Evolutionary conservation across 2,797 vertebrate species (phyloP).

Genomic region (Chromis chromis): DNA sequence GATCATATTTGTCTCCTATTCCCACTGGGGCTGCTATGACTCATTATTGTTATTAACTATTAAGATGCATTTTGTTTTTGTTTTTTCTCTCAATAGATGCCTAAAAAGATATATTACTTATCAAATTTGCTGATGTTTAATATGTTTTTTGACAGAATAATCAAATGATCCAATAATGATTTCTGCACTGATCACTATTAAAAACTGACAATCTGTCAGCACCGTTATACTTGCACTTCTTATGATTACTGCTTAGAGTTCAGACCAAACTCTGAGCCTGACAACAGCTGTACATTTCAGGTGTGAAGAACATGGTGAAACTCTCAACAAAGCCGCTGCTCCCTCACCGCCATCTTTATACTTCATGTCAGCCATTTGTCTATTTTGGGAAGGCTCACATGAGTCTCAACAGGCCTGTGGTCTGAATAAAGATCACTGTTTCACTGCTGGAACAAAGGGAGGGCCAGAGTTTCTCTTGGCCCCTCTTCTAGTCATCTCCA

Average conservation of each 20-base stretch:
- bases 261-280: neutral
- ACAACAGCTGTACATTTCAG: constrained; percentile 15
- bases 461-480: constrained; percentile 70
- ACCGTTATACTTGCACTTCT: neutral
- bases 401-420: constrained; percentile 78
- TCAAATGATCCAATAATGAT: neutral
- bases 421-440: constrained; percentile 83
- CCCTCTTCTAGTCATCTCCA: constrained; percentile 77
- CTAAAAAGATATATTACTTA: neutral
- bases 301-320: constrained; percentile 16
- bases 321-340: constrained; percentile 37
- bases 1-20: constrained; percentile 28
- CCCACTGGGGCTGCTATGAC: neutral
- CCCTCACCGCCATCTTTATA: constrained; percentile 66
- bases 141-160: neutral
- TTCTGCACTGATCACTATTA: neutral
- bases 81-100: neutral
- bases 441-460: constrained; percentile 77
- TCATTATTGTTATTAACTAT: neutral
- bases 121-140: neutral
- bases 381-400: constrained; percentile 84
- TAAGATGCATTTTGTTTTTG: neutral
- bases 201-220: neutral
- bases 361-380: constrained; percentile 76
- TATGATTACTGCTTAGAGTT: constrained; percentile 5